Evolutionary conservation across 1,140 invertebrate genomes (phyloP).

Genomic region (Cecropterus lyciades): DNA sequence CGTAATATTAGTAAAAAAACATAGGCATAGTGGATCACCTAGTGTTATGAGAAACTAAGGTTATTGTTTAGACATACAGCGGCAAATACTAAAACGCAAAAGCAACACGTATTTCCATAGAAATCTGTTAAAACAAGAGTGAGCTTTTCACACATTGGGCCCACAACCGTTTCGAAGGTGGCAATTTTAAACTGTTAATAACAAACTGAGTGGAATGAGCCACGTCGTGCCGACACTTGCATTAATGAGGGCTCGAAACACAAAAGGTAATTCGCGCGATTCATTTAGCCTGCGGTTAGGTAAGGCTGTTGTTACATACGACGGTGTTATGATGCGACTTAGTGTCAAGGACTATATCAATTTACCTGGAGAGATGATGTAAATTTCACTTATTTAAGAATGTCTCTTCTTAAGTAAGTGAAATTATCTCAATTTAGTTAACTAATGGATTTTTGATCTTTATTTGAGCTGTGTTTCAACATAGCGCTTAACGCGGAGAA

Average conservation of each 20-base stretch:
- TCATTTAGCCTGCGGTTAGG: constrained; percentile 72
- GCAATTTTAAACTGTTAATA: constrained; percentile 45
- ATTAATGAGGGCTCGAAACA: constrained; percentile 65
- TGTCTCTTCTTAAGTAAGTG: no score
- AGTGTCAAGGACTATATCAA: no score
- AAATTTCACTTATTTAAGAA: no score
- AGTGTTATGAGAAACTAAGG: no score
- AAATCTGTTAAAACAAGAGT: background rate
- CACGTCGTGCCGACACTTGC: constrained; percentile 56
- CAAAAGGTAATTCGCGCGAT: constrained; percentile 68
- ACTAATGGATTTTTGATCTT: no score
- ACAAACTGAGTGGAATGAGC: constrained; percentile 46
- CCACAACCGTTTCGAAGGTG: constrained; percentile 5
- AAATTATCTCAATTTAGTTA: no score
- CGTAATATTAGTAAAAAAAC: no score
- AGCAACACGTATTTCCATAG: background rate
- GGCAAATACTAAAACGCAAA: background rate
- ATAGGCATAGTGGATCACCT: no score
- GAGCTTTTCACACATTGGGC: background rate
- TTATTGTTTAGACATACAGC: no score
- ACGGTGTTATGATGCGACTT: constrained; percentile 21
- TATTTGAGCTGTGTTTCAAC: no score
- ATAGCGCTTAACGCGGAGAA: no score
- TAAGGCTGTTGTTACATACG: constrained; percentile 40
- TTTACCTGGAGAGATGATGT: no score